Conservation (phyloP, 2,888 invertebrate genomes). For the Oligia fasciuncula region DNA sequence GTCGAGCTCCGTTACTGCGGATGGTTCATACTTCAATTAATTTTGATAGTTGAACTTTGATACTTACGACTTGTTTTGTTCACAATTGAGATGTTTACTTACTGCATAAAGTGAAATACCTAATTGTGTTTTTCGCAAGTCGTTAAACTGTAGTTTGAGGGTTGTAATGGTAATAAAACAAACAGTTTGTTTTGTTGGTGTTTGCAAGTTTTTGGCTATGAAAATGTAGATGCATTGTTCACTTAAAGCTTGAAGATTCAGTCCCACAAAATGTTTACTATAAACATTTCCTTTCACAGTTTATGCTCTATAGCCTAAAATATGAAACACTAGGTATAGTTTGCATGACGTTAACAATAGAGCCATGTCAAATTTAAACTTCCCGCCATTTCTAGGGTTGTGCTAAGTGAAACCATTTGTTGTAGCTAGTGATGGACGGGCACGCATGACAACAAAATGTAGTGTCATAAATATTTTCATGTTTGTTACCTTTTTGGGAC, state of each 20-base stretch:
- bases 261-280: background rate
- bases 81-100: constrained; percentile 41
- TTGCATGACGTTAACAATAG: constrained; percentile 44
- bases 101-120: constrained; percentile 8
- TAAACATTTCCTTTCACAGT: background rate
- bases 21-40: constrained; percentile 56
- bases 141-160: constrained; percentile 27
- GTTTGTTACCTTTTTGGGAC: constrained; percentile 49
- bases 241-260: background rate
- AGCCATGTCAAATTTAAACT: constrained; percentile 70
- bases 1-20: constrained; percentile 36
- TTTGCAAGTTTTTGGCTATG: background rate
- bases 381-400: constrained; percentile 65
- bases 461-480: constrained; percentile 63
- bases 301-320: background rate
- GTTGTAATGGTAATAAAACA: background rate
- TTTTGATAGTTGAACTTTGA: constrained; percentile 58
- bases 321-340: background rate
- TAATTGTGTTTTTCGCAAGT: constrained; percentile 33
- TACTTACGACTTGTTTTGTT: constrained; percentile 46
- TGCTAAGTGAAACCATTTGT: constrained; percentile 72
- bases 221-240: background rate
- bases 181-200: background rate
- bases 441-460: constrained; percentile 61
- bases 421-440: constrained; percentile 66